phyloP scores from a whole-genome alignment of 2,113 vertebrate species.

The Apeltes quadracus region DNA sequence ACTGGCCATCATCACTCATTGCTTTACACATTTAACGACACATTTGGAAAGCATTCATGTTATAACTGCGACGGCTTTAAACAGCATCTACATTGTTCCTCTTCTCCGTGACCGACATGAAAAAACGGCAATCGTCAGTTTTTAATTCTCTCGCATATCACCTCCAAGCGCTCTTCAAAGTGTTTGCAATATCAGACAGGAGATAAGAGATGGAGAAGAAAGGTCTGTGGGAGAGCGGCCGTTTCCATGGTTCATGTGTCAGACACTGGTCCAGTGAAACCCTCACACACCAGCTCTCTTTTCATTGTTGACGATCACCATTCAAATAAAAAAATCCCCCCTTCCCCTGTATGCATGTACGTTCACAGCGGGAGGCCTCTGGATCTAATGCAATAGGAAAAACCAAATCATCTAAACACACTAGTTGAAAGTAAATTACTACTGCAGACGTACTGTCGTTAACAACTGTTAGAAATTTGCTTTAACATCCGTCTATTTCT shows the following conservation, averaged over 20 bases:
- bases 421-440: background rate
- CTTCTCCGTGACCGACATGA: constrained; percentile 6
- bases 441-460: background rate
- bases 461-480: background rate
- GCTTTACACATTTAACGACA: background rate
- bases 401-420: constrained; percentile 1
- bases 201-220: constrained; percentile 68
- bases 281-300: constrained; percentile 56
- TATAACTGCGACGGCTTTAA: background rate
- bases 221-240: constrained; percentile 57
- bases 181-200: constrained; percentile 57
- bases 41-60: constrained; percentile 1
- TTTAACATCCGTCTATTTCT: background rate
- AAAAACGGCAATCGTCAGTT: constrained; percentile 36
- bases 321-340: constrained; percentile 7
- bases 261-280: constrained; percentile 58
- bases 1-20: background rate
- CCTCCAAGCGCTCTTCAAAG: constrained; percentile 64
- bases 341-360: background rate
- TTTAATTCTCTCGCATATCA: constrained; percentile 57
- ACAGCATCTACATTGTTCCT: constrained; percentile 5
- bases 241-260: constrained; percentile 46
- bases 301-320: constrained; percentile 35
- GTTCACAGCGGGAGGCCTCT: constrained; percentile 3
- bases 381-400: constrained; percentile 1